Percentiles rank a stretch among this genome's conserved stretches.
These are phyloP conservation scores for Ceyx erithaca DNA, from an alignment of 2,797 vertebrate genomes.

Conservation along the genomic window DNA sequence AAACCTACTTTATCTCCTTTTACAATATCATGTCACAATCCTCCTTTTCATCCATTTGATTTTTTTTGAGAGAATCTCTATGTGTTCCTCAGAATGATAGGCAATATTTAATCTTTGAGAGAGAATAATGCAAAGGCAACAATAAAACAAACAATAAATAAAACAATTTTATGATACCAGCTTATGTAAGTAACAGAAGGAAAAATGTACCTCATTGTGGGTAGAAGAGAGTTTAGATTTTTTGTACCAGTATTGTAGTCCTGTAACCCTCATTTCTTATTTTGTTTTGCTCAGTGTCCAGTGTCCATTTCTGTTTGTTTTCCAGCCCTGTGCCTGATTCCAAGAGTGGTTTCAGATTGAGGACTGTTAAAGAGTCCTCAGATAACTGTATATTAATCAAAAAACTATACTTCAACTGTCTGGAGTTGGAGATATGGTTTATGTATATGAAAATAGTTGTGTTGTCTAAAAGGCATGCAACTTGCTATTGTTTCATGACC, in stretches of 20 bases:
- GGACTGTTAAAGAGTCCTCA: too few relatives aligned
- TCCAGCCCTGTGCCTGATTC: neutral
- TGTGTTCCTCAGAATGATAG: neutral
- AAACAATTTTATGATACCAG: neutral
- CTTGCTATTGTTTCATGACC: neutral
- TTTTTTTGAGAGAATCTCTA: neutral
- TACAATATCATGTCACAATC: neutral
- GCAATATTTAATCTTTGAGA: neutral
- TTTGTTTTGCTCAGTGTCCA: neutral
- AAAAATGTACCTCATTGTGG: neutral
- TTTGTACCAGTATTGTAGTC: neutral
- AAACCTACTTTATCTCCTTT: neutral
- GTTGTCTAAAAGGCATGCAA: neutral
- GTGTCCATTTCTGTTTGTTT: neutral
- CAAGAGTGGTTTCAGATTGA: neutral
- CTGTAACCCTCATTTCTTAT: neutral
- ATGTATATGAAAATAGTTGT: rapidly evolving
- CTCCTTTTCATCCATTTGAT: neutral
- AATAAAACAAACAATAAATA: neutral
- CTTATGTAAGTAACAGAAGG: neutral
- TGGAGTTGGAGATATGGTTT: neutral
- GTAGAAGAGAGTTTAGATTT: neutral
- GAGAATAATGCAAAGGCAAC: neutral
- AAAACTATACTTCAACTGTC: neutral
- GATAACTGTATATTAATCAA: neutral